Percentiles rank a stretch among this genome's conserved stretches.
These are phyloP conservation scores for Bufo gargarizans DNA, from an alignment of 2,113 vertebrate species.

Conservation along the genomic window DNA sequence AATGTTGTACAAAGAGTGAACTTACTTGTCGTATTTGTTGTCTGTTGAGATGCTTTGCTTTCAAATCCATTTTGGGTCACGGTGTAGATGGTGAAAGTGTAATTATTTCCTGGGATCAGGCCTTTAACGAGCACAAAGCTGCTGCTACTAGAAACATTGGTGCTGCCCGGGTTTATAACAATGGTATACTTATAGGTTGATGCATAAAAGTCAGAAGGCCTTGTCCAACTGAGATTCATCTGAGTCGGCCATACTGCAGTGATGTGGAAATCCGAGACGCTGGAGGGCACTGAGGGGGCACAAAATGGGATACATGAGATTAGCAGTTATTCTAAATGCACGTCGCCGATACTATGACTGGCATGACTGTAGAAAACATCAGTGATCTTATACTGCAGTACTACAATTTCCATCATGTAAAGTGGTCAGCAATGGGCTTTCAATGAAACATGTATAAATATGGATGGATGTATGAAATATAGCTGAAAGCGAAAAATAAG, in stretches of 20 bases:
- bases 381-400: too few species aligned
- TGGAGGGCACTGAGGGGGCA: neutral
- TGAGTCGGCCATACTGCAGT: neutral
- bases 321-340: neutral
- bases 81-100: slow-evolving; percentile 18
- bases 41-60: neutral
- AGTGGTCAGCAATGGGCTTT: too few species aligned
- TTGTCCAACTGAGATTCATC: neutral
- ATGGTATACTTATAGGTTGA: neutral
- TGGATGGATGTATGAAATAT: too few species aligned
- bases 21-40: slow-evolving; percentile 2
- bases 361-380: too few species aligned
- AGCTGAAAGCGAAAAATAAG: too few species aligned
- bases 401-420: too few species aligned
- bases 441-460: too few species aligned
- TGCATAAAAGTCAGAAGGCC: neutral
- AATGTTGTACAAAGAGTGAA: too few species aligned
- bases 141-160: too few species aligned
- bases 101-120: neutral
- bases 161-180: neutral
- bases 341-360: too few species aligned
- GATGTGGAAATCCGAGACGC: neutral
- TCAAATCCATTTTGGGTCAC: neutral
- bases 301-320: neutral
- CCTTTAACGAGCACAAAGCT: neutral